phyloP scores from a whole-genome alignment of 2,113 vertebrate species.

The Origma solitaria region DNA sequence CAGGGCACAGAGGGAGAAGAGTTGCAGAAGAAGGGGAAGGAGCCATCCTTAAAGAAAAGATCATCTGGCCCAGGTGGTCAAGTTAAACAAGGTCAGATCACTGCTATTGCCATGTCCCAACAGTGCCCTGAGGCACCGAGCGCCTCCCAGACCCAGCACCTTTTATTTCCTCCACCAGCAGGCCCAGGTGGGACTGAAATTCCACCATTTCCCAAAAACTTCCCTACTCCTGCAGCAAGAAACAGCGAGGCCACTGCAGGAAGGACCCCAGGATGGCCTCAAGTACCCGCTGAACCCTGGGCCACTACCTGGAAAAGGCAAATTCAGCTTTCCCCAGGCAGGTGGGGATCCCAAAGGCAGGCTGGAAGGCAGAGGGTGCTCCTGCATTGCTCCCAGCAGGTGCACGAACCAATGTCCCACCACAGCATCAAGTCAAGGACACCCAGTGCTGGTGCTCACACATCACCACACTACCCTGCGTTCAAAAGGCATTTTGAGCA shows the following conservation, averaged over 20 bases:
- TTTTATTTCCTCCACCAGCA: background rate
- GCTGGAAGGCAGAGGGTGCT: background rate
- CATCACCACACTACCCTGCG: rapidly evolving
- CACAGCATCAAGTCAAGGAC: rapidly evolving
- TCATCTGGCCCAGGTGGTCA: background rate
- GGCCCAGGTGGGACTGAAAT: background rate
- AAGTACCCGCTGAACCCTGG: rapidly evolving
- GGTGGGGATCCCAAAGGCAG: background rate
- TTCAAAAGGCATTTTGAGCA: background rate
- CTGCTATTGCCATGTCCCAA: background rate
- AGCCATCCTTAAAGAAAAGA: background rate
- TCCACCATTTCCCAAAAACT: background rate
- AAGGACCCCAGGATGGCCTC: background rate
- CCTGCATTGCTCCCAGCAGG: background rate
- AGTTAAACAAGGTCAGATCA: background rate
- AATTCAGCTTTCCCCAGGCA: background rate
- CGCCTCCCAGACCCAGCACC: background rate
- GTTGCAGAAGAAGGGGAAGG: background rate
- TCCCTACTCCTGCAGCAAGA: background rate
- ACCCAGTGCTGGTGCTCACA: rapidly evolving
- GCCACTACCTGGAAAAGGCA: rapidly evolving
- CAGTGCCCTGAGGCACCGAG: rapidly evolving
- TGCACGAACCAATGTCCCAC: background rate
- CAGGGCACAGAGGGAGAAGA: too few relatives aligned
- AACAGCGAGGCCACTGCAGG: rapidly evolving